A percentile compares a stretch with the other conserved stretches of the same genome.
These are phyloP conservation scores for Vipera ursinii DNA, from an alignment of 2,797 vertebrate genomes.

Conservation along the genomic window DNA sequence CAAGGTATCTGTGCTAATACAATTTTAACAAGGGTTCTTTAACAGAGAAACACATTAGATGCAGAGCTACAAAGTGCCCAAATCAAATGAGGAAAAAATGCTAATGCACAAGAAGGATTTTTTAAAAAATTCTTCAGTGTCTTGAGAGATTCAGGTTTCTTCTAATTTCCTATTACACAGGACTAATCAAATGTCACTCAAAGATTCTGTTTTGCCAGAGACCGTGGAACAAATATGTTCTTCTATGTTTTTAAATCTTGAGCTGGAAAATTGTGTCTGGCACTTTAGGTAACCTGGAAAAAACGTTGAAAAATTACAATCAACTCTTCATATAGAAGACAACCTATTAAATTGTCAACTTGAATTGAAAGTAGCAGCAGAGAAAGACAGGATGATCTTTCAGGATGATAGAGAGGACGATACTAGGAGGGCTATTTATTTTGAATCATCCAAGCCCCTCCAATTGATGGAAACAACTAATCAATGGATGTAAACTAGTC, in stretches of 20 bases:
- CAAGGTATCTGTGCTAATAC: constrained; percentile 26
- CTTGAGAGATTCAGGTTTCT: constrained; percentile 49
- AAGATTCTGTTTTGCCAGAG: constrained; percentile 64
- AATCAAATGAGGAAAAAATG: constrained; percentile 45
- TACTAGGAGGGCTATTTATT: constrained; percentile 55
- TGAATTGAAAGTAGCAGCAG: constrained; percentile 71
- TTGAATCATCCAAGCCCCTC: constrained; percentile 59
- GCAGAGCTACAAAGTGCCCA: constrained; percentile 4
- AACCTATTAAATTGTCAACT: constrained; percentile 72
- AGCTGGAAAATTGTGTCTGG: constrained; percentile 62
- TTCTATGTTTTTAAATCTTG: constrained; percentile 68
- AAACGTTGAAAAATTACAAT: constrained; percentile 71
- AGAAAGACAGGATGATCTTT: constrained; percentile 53
- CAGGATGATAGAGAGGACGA: not conserved
- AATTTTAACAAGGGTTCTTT: constrained; percentile 23
- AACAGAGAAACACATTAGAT: constrained; percentile 8
- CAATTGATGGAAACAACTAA: not conserved
- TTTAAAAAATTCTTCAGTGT: constrained; percentile 50
- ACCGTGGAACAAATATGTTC: constrained; percentile 67
- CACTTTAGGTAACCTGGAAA: constrained; percentile 63
- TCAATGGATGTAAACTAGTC: not conserved
- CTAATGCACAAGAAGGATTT: constrained; percentile 13
- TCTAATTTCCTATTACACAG: constrained; percentile 61
- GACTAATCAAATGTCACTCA: constrained; percentile 68
- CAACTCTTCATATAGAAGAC: constrained; percentile 56